phyloP scores from a whole-genome alignment of 2,797 vertebrate species.

The Centroberyx gerrardi region DNA sequence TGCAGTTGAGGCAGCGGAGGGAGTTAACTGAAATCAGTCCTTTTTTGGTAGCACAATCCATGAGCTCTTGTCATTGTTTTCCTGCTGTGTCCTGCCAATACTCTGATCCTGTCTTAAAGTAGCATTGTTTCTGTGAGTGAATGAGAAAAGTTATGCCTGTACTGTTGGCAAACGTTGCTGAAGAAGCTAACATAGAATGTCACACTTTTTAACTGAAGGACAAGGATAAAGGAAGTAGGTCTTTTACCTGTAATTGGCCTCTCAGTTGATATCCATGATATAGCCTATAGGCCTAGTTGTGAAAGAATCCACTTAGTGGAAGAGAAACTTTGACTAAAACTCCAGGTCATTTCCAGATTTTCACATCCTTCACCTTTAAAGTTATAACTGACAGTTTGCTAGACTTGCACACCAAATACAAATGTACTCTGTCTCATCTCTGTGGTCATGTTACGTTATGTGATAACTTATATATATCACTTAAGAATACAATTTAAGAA shows the following conservation, averaged over 20 bases:
- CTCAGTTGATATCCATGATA: conserved; percentile 27
- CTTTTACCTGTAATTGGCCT: conserved; percentile 16
- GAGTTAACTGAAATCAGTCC: conserved; percentile 9
- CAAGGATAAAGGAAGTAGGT: conserved; percentile 29
- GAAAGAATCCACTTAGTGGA: conserved; percentile 13
- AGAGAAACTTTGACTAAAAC: conserved; percentile 12
- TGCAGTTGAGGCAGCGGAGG: not conserved
- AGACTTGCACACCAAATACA: conserved; percentile 72
- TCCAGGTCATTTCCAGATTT: conserved; percentile 26
- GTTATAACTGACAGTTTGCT: conserved; percentile 68
- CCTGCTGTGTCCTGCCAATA: conserved; percentile 47
- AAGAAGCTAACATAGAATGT: conserved; percentile 44
- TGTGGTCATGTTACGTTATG: conserved; percentile 32
- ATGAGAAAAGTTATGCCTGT: conserved; percentile 23
- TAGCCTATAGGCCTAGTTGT: conserved; percentile 29
- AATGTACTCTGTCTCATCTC: conserved; percentile 7
- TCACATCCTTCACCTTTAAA: conserved; percentile 39
- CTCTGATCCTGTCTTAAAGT: conserved; percentile 35
- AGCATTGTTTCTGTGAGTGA: conserved; percentile 26
- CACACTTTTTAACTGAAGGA: conserved; percentile 33
- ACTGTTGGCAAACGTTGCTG: conserved; percentile 9
- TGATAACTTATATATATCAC: conserved; percentile 47
- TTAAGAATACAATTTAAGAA: conserved; percentile 31
- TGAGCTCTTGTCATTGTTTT: conserved; percentile 39
- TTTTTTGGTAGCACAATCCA: conserved; percentile 41